A percentile compares a stretch with the other conserved stretches of the same genome.
These are phyloP conservation scores for Drosophila lacicola DNA, from an alignment of 2,888 invertebrate genomes.

Conservation along the genomic window DNA sequence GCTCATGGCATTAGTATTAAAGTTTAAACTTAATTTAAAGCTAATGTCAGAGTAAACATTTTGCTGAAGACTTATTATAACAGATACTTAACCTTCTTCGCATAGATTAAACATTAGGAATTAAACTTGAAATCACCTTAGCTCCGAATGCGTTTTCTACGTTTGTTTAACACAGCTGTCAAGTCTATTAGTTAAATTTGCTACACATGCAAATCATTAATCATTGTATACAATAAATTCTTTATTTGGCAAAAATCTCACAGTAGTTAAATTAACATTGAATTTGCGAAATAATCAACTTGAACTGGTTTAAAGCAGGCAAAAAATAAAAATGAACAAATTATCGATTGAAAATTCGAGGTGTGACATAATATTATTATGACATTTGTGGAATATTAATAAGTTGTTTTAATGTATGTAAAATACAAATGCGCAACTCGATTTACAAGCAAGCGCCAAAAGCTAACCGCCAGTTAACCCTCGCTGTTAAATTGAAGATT, in stretches of 20 bases:
- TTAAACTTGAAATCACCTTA: conserved; percentile 17
- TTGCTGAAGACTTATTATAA: conserved; percentile 1
- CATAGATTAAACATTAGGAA: background rate
- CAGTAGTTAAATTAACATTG: conserved; percentile 27
- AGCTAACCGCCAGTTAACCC: conserved; percentile 31
- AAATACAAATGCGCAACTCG: conserved; percentile 12
- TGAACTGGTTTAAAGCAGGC: conserved; percentile 6
- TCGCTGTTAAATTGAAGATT: conserved; percentile 31
- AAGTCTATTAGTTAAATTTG: conserved; percentile 25
- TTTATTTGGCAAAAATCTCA: conserved; percentile 31
- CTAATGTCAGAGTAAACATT: background rate
- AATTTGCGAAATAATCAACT: conserved; percentile 18
- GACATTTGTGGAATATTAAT: conserved; percentile 28
- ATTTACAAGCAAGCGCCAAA: background rate
- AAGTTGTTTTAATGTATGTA: conserved; percentile 3
- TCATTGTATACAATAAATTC: conserved; percentile 33
- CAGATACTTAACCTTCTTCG: conserved; percentile 2
- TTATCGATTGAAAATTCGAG: conserved; percentile 22
- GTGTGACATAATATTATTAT: conserved; percentile 41
- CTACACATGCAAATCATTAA: conserved; percentile 29
- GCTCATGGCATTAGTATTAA: background rate
- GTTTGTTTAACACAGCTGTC: conserved; percentile 36
- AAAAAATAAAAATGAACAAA: conserved; percentile 20
- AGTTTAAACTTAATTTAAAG: background rate
- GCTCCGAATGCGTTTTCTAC: conserved; percentile 1